These are phyloP conservation scores for Hemiscyllium ocellatum DNA, from an alignment of 2,113 vertebrate species.

Conservation along the genomic window DNA sequence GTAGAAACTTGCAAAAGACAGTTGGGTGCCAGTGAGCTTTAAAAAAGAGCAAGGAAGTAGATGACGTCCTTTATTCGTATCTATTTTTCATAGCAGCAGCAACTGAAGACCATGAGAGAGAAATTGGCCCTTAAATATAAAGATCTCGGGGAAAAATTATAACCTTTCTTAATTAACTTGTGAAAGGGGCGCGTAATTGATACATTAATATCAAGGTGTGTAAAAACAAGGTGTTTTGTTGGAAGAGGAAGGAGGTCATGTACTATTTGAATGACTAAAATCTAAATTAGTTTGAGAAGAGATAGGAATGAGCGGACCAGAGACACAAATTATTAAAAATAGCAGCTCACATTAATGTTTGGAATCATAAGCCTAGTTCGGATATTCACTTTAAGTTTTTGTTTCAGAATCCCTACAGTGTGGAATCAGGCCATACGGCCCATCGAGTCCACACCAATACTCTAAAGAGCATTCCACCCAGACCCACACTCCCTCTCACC, in stretches of 20 bases:
- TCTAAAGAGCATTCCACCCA: no score
- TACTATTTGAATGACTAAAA: background rate
- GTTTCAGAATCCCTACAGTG: no score
- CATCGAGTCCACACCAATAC: no score
- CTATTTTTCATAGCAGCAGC: background rate
- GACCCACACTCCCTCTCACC: no score
- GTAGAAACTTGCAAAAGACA: background rate
- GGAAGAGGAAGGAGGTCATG: background rate
- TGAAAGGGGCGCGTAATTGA: background rate
- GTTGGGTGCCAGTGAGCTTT: no score
- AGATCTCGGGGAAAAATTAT: background rate
- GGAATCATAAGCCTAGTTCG: background rate
- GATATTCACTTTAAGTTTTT: background rate
- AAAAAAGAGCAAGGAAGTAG: background rate
- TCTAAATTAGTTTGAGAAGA: background rate
- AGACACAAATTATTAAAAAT: background rate
- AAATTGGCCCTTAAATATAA: background rate
- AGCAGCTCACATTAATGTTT: background rate
- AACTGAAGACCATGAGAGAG: background rate
- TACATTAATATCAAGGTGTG: background rate
- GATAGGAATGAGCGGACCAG: background rate
- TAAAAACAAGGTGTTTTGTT: background rate
- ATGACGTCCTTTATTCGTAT: background rate
- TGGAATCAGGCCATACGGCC: no score
- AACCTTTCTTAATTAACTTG: background rate